Evolutionary conservation across 1,140 invertebrate species (phyloP).

Genomic region (Ooceraea biroi): DNA sequence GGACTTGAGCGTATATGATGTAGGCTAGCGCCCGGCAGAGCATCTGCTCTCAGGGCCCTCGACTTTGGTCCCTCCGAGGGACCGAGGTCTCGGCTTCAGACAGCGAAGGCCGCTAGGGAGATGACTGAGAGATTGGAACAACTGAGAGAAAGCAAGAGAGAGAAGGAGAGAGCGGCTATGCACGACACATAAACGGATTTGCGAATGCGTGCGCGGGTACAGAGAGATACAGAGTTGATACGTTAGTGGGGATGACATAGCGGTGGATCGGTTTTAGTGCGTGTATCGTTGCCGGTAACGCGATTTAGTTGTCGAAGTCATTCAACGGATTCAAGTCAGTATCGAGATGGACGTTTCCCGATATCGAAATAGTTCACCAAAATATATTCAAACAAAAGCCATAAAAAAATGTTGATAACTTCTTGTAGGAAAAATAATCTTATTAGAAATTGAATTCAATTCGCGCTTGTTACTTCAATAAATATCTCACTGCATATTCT

Average conservation of each 20-base stretch:
- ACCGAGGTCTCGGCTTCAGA: slow-evolving; percentile 50
- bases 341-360: neutral
- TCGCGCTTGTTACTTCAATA: too few relatives aligned
- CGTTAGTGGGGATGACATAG: slow-evolving; percentile 7
- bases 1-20: slow-evolving; percentile 76
- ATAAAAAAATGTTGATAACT: too few relatives aligned
- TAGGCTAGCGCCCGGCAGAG: slow-evolving; percentile 53
- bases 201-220: slow-evolving; percentile 7
- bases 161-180: neutral
- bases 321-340: slow-evolving; percentile 7
- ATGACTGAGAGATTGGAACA: slow-evolving; percentile 32
- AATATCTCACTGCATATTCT: too few relatives aligned
- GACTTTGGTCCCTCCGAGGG: slow-evolving; percentile 33
- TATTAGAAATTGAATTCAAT: too few relatives aligned
- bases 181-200: slow-evolving; percentile 10
- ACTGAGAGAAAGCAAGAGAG: neutral
- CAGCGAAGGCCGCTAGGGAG: slow-evolving; percentile 43
- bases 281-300: slow-evolving; percentile 2
- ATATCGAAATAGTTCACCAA: slow-evolving; percentile 37
- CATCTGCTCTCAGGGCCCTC: slow-evolving; percentile 59
- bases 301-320: slow-evolving; percentile 51
- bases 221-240: neutral
- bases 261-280: slow-evolving; percentile 26
- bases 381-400: neutral
- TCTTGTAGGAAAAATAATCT: too few relatives aligned